phyloP scores from a whole-genome alignment of 1,140 invertebrate species.

The Drosophila rhopaloa region DNA sequence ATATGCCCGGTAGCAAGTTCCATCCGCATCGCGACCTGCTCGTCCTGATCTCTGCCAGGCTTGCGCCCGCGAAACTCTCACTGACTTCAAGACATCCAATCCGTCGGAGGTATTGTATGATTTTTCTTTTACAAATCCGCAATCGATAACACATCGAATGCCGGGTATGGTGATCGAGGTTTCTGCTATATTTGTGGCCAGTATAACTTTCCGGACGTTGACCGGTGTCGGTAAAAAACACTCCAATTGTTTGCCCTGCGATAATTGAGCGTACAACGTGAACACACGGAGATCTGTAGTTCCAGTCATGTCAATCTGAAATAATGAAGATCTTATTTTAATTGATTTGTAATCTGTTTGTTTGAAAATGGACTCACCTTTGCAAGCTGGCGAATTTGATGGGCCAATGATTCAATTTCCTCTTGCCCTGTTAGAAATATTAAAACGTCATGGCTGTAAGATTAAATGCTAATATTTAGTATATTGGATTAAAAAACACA shows the following conservation, averaged over 20 bases:
- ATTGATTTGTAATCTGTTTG: background rate
- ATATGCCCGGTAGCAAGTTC: conserved; percentile 93
- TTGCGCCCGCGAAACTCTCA: conserved; percentile 95
- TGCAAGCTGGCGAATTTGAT: conserved; percentile 90
- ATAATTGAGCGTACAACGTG: conserved; percentile 93
- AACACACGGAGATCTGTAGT: conserved; percentile 88
- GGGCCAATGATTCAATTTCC: conserved; percentile 96
- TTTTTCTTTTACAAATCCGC: conserved; percentile 95
- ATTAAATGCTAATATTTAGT: conserved; percentile 11
- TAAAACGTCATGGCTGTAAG: conserved; percentile 92
- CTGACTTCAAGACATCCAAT: conserved; percentile 93
- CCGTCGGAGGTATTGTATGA: conserved; percentile 93
- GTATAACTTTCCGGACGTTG: conserved; percentile 93
- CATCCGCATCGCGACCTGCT: conserved; percentile 93
- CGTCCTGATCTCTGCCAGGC: conserved; percentile 96
- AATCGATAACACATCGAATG: conserved; percentile 97
- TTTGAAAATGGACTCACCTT: conserved; percentile 85
- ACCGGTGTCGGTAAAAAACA: conserved; percentile 89
- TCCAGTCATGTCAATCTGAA: conserved; percentile 43
- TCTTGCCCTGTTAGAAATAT: conserved; percentile 99
- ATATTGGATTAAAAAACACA: background rate
- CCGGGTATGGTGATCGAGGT: conserved; percentile 98
- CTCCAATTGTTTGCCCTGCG: conserved; percentile 90
- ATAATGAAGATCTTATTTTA: background rate
- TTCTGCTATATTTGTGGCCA: conserved; percentile 99